Base-by-base conservation (phyloP, 1,140 invertebrate species). In the Lordiphosa collinella region DNA sequence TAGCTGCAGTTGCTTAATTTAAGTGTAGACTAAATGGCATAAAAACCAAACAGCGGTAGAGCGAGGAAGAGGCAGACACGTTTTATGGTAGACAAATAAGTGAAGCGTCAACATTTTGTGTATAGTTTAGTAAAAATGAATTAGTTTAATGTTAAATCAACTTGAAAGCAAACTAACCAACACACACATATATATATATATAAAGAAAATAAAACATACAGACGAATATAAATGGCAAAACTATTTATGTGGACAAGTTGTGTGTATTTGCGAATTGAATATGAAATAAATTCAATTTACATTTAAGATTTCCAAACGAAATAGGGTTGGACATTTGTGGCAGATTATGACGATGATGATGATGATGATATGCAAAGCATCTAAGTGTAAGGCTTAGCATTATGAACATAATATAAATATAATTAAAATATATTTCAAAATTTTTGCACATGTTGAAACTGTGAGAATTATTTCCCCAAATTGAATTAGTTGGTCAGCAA, bases 71-170 rank as follows among this genome's bases (percentile, higher is more conserved):
- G 52, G 52, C 53, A 46, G 43, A 53, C 67, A 74, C 70, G 49
- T 74, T 74, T 74, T 74, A 74, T 63, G 41, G 71, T 74, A 75
- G 71, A 38, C 46, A 53, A 69, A 65, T 69, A 75, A 68, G 64
- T 51, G 40, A n/a, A 56, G 59, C 51, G 48, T 68, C 70, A 75
- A 75, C 51, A 63, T 80, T 75, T 67, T 82, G 71, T 82, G 76
- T 82, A 82, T 82, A 82, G 76, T 72, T 82, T 82, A 84, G 78
- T 76, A 32, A 82, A 25, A 82, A 84, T 82, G 55, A 76, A 76
- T 58, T 82, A 82, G 76, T 68, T 75, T 82, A 82, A 82, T 80
- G 71, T 75, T 71, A 59, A 75, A 80, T 62, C 38, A 64, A 75
- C 51, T 66, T 41, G 31, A 63, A 78, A 71, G 37, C 14, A 67